Evolutionary conservation across 2,113 vertebrate species (phyloP).

Genomic region (Sorex araneus): DNA sequence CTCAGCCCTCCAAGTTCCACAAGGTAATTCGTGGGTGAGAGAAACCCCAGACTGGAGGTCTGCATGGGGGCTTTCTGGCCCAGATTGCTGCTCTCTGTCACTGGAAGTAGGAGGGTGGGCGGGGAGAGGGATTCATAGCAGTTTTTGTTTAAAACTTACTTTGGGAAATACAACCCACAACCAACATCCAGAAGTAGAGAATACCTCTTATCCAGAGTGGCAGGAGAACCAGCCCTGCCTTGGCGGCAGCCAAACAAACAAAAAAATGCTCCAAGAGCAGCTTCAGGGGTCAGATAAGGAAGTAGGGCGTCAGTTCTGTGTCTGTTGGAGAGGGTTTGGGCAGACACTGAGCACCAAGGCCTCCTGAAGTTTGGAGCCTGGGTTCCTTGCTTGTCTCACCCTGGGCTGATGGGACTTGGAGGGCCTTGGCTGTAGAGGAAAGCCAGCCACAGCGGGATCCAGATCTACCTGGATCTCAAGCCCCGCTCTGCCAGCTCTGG

Average conservation of each 20-base stretch:
- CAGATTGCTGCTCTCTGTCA: background rate
- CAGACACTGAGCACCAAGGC: background rate
- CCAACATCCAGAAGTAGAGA: background rate
- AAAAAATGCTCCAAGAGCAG: background rate
- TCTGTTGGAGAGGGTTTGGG: background rate
- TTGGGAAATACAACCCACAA: background rate
- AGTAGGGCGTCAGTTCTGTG: no score
- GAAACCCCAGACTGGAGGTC: slow-evolving; percentile 14
- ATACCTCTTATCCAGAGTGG: background rate
- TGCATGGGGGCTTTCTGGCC: background rate
- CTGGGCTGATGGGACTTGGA: background rate
- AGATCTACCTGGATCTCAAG: background rate
- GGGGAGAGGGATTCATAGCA: background rate
- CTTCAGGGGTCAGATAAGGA: background rate
- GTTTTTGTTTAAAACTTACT: slow-evolving; percentile 51
- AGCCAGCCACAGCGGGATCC: background rate
- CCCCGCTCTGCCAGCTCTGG: background rate
- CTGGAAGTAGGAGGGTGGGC: no score
- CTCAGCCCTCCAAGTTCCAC: background rate
- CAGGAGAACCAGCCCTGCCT: background rate
- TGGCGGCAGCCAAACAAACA: background rate
- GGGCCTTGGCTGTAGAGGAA: background rate
- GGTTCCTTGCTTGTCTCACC: background rate
- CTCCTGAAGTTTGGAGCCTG: background rate
- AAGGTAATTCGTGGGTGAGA: background rate